phyloP scores from a whole-genome alignment of 2,888 invertebrate genomes.

The Caenorhabditis sp. region DNA sequence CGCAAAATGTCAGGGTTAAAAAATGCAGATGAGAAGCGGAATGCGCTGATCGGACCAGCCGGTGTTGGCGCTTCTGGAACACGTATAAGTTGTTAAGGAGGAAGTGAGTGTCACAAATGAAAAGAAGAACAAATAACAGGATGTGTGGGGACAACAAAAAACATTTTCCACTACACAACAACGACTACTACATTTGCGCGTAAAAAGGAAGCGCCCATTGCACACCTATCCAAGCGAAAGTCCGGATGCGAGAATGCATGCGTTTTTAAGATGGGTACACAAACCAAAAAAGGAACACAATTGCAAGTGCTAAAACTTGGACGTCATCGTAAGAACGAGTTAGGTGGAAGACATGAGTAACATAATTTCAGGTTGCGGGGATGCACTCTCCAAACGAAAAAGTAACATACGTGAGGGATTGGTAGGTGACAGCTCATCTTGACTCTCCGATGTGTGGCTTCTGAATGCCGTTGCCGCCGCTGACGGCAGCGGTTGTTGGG shows the following conservation, averaged over 20 bases:
- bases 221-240: conserved; percentile 56
- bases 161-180: conserved; percentile 46
- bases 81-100: conserved; percentile 3
- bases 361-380: neutral
- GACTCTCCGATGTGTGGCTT: conserved; percentile 48
- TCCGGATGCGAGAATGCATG: conserved; percentile 46
- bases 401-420: conserved; percentile 45
- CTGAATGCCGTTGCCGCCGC: conserved; percentile 48
- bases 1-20: conserved; percentile 51
- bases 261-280: conserved; percentile 10
- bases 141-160: conserved; percentile 22
- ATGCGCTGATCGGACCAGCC: conserved; percentile 54
- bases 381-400: conserved; percentile 20
- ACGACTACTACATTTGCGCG: conserved; percentile 18
- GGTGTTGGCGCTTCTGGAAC: conserved; percentile 54
- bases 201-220: conserved; percentile 25
- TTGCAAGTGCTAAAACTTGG: neutral
- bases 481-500: conserved; percentile 46
- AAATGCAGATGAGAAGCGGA: conserved; percentile 55
- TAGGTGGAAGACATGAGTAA: too few species aligned
- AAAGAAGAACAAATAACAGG: neutral
- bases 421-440: conserved; percentile 53
- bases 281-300: conserved; percentile 1
- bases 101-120: neutral
- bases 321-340: neutral